phyloP scores from a whole-genome alignment of 2,797 vertebrate genomes.

The Philypnodon macrostomus region DNA sequence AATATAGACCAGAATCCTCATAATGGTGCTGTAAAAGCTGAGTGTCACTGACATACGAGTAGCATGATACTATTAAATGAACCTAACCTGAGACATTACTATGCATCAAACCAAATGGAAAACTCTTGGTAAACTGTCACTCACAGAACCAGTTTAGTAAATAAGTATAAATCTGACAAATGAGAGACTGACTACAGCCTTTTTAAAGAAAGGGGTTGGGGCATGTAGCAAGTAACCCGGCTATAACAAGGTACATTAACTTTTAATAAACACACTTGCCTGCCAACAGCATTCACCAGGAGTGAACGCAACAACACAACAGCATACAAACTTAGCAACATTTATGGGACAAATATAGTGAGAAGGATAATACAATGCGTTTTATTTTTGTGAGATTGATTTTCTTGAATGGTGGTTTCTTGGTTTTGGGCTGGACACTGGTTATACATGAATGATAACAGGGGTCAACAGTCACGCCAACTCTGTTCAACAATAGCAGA shows the following conservation, averaged over 20 bases:
- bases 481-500: slow-evolving; percentile 99
- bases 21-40: not conserved
- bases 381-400: slow-evolving; percentile 56
- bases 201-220: slow-evolving; percentile 26
- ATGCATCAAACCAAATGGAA: slow-evolving; percentile 65
- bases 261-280: slow-evolving; percentile 83
- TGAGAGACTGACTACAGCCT: slow-evolving; percentile 26
- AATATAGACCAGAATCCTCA: too few species aligned
- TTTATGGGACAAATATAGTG: slow-evolving; percentile 86
- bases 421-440: slow-evolving; percentile 76
- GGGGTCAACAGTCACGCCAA: slow-evolving; percentile 98
- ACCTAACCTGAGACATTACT: slow-evolving; percentile 13
- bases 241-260: slow-evolving; percentile 81
- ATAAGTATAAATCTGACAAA: slow-evolving; percentile 42
- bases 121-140: slow-evolving; percentile 46
- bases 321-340: slow-evolving; percentile 90
- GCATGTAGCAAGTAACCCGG: slow-evolving; percentile 71
- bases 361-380: slow-evolving; percentile 71
- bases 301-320: slow-evolving; percentile 88
- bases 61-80: slow-evolving; percentile 12
- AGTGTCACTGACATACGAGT: slow-evolving; percentile 9
- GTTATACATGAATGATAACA: slow-evolving; percentile 75
- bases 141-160: slow-evolving; percentile 44
- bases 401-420: slow-evolving; percentile 64
- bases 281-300: slow-evolving; percentile 82